A percentile compares a stretch with the other conserved stretches of the same genome.
Evolutionary conservation across 1,140 invertebrate species (phyloP).

Genomic region (Bicyclus anynana): DNA sequence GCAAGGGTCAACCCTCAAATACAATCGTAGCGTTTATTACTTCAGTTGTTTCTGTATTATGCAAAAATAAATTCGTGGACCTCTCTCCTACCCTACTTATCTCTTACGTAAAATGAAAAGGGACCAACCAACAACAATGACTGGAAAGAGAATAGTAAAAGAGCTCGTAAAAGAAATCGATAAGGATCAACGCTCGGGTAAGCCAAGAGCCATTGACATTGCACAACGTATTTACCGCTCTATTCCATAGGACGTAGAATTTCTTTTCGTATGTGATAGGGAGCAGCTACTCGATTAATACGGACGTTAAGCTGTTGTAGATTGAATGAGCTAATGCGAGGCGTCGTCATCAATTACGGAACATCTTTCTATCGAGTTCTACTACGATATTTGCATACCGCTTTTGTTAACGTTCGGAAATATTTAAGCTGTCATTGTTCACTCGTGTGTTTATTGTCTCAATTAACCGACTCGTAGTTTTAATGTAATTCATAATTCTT

Average conservation of each 20-base stretch:
- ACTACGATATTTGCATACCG: not conserved
- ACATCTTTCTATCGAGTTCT: conserved; percentile 10
- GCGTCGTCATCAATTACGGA: conserved; percentile 12
- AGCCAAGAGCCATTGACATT: conserved; percentile 3
- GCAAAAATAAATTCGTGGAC: too few species aligned
- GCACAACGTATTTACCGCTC: not conserved
- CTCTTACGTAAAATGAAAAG: conserved; percentile 1
- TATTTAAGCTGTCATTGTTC: too few species aligned
- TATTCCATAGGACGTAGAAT: not conserved
- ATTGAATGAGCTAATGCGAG: conserved; percentile 18
- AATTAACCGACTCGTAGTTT: too few species aligned
- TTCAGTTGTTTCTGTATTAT: too few species aligned
- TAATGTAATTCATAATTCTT: too few species aligned
- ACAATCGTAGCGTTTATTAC: too few species aligned
- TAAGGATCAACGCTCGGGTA: conserved; percentile 19
- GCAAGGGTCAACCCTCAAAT: too few species aligned
- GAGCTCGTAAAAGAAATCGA: conserved; percentile 16
- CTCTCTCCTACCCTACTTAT: too few species aligned
- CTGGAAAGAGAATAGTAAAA: conserved; percentile 16
- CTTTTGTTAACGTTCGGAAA: too few species aligned
- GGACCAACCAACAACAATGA: conserved; percentile 6
- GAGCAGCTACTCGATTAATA: conserved; percentile 5
- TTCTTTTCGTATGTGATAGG: not conserved
- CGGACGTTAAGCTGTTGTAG: conserved; percentile 15
- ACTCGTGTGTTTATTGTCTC: too few species aligned